Conservation (phyloP, 2,888 invertebrate species). For the Trachelus troglodyta region DNA sequence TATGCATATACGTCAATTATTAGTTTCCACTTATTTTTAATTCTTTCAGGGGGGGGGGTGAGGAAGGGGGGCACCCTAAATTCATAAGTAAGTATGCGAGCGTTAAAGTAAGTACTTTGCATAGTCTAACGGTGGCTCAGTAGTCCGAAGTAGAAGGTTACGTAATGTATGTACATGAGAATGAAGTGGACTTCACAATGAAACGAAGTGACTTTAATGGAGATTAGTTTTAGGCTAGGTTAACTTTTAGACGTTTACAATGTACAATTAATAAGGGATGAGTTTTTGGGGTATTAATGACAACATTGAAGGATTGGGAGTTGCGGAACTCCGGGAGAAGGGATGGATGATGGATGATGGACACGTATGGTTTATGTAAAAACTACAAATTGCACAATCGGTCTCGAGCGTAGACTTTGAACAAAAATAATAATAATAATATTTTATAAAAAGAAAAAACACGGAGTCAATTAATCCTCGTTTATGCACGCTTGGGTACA, state of each 20-base stretch:
- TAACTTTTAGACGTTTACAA: background rate
- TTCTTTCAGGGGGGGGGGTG: background rate
- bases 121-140: background rate
- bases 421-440: background rate
- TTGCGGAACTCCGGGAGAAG: background rate
- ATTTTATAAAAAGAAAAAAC: background rate
- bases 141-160: background rate
- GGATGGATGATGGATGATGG: background rate
- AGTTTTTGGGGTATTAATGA: background rate
- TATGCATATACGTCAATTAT: background rate
- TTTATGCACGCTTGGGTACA: background rate
- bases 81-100: background rate
- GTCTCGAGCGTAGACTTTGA: slow-evolving; percentile 48
- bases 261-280: background rate
- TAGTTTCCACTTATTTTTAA: background rate
- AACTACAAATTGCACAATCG: slow-evolving; percentile 55
- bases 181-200: background rate
- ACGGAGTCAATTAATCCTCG: slow-evolving; percentile 3
- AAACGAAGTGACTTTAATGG: background rate
- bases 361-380: slow-evolving; percentile 2
- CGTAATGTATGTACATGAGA: background rate
- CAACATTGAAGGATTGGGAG: background rate
- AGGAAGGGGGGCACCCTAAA: background rate
- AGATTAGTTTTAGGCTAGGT: background rate
- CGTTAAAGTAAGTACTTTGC: background rate